These are phyloP conservation scores for Acanthurus lineatus DNA, from an alignment of 2,797 vertebrate genomes.

Conservation along the genomic window DNA sequence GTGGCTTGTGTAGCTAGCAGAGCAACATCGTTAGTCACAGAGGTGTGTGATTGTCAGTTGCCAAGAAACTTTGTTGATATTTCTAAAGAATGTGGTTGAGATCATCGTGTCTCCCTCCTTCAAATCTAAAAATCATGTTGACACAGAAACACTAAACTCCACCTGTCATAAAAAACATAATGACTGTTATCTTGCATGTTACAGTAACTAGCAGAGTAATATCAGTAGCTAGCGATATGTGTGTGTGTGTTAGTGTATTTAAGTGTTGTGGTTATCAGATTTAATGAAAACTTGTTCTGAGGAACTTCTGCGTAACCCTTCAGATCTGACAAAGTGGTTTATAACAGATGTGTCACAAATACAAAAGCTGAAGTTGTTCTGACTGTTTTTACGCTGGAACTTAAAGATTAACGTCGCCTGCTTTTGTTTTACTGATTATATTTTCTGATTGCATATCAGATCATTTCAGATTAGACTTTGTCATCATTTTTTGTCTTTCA, in stretches of 20 bases:
- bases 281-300: too few relatives aligned
- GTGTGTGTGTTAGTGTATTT: too few relatives aligned
- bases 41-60: background rate
- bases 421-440: background rate
- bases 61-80: background rate
- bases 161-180: too few relatives aligned
- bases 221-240: too few relatives aligned
- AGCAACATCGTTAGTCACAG: background rate
- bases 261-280: too few relatives aligned
- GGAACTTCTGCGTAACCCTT: too few relatives aligned
- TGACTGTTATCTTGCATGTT: too few relatives aligned
- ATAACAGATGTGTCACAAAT: too few relatives aligned
- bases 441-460: slow-evolving; percentile 8
- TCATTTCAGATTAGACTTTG: slow-evolving; percentile 5
- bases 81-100: background rate
- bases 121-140: background rate
- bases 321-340: too few relatives aligned
- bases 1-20: background rate
- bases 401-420: background rate
- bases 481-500: slow-evolving; percentile 24
- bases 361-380: too few relatives aligned
- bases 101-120: background rate
- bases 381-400: background rate
- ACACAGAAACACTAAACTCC: background rate
- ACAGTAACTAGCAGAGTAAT: too few relatives aligned